Percentiles rank a stretch among this genome's conserved stretches.
phyloP scores from a whole-genome alignment of 2,797 vertebrate species.

The Notolabrus celidotus region DNA sequence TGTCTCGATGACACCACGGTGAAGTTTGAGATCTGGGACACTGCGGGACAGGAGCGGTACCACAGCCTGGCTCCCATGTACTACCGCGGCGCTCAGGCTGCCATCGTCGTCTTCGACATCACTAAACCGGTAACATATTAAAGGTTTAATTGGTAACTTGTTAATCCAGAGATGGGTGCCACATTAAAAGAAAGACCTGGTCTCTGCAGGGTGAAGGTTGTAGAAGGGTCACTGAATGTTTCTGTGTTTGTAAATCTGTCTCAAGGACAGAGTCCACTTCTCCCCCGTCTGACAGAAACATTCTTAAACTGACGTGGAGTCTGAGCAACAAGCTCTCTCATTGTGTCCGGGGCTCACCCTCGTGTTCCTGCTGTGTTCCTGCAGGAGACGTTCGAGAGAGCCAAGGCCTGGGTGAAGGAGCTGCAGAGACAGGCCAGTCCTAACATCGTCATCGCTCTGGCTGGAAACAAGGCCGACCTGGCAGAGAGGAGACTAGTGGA shows the following conservation, averaged over 20 bases:
- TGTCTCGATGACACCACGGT: constrained; percentile 90
- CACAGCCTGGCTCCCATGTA: constrained; percentile 93
- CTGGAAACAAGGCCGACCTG: constrained; percentile 90
- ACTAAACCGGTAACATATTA: constrained; percentile 85
- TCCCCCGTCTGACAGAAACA: too few relatives aligned
- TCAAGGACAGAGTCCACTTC: too few relatives aligned
- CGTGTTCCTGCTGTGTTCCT: constrained; percentile 22
- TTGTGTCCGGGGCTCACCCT: too few relatives aligned
- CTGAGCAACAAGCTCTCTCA: too few relatives aligned
- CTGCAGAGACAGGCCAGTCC: constrained; percentile 91
- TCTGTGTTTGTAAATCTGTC: too few relatives aligned
- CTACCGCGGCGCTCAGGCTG: constrained; percentile 90
- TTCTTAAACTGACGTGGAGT: too few relatives aligned
- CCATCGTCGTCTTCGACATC: constrained; percentile 91
- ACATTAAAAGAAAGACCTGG: too few relatives aligned
- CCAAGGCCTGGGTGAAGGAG: constrained; percentile 91
- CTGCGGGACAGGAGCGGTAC: constrained; percentile 90
- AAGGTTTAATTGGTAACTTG: not conserved
- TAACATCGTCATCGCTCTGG: constrained; percentile 90
- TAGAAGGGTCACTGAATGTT: too few relatives aligned
- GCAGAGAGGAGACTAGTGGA: constrained; percentile 90
- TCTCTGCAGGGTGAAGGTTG: too few relatives aligned
- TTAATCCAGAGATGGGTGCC: too few relatives aligned
- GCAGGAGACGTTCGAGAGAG: constrained; percentile 89
- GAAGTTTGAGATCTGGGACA: constrained; percentile 93